Conservation (phyloP, 1,140 invertebrate species). For the Megalopta genalis region DNA sequence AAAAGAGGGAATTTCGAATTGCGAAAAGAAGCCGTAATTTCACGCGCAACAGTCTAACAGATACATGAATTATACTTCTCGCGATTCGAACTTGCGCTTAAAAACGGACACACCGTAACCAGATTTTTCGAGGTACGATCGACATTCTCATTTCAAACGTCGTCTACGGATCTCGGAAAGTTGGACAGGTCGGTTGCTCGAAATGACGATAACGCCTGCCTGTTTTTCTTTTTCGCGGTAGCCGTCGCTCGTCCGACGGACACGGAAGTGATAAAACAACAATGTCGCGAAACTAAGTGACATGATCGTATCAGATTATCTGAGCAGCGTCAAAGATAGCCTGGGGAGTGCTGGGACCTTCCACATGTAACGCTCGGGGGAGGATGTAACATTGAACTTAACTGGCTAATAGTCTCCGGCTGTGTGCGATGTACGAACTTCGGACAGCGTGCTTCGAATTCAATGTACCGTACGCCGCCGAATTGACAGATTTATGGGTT, state of each 20-base stretch:
- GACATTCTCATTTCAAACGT: not conserved
- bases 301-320: conserved; percentile 53
- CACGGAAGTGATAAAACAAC: conserved; percentile 39
- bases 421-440: conserved; percentile 54
- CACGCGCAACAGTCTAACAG: too few relatives aligned
- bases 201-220: not conserved
- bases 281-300: conserved; percentile 32
- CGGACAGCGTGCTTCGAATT: not conserved
- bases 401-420: conserved; percentile 71
- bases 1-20: too few relatives aligned
- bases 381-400: conserved; percentile 78
- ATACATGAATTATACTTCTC: too few relatives aligned
- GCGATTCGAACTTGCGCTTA: too few relatives aligned
- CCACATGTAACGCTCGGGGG: conserved; percentile 57
- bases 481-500: too few relatives aligned
- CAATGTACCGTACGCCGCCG: too few relatives aligned
- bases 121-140: too few relatives aligned
- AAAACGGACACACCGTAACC: too few relatives aligned
- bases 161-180: not conserved
- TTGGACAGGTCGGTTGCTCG: not conserved
- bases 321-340: conserved; percentile 45
- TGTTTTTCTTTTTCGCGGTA: not conserved
- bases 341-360: conserved; percentile 49
- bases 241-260: not conserved
- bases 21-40: too few relatives aligned